phyloP scores from a whole-genome alignment of 2,797 vertebrate species.

The Clarias pachynema region DNA sequence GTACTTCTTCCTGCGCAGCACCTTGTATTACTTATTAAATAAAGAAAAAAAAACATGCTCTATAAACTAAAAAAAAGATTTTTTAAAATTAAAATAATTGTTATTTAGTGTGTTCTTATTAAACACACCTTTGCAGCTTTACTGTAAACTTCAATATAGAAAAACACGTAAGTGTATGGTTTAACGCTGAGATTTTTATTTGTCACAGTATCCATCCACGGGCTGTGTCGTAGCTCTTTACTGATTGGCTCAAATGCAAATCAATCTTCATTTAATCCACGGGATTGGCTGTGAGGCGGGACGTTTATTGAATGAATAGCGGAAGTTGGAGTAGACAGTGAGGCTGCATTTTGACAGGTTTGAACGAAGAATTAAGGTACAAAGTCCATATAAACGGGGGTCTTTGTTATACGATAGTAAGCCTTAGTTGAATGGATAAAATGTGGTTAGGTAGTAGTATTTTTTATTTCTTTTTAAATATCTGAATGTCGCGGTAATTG shows the following conservation, averaged over 20 bases:
- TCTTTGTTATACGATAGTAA: background rate
- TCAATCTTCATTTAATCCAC: constrained; percentile 20
- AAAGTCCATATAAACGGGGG: constrained; percentile 7
- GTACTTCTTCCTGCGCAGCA: background rate
- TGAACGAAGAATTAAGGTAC: constrained; percentile 60
- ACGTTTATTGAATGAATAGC: constrained; percentile 66
- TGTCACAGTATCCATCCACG: background rate
- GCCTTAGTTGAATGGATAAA: background rate
- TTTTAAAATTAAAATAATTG: background rate
- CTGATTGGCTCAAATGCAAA: constrained; percentile 57
- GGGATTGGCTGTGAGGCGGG: constrained; percentile 70
- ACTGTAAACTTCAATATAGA: background rate
- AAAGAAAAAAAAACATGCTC: background rate
- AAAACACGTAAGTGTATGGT: background rate
- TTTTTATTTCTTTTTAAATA: background rate
- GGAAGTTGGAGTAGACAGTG: constrained; percentile 71
- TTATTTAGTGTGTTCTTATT: background rate
- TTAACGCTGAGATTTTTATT: background rate
- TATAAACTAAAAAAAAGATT: background rate
- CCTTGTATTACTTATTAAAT: background rate
- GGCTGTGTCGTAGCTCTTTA: background rate
- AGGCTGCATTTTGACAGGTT: constrained; percentile 77
- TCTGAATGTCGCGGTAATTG: background rate
- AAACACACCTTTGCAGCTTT: background rate
- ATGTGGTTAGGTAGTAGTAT: fast-evolving